Conservation (phyloP, 1,140 invertebrate genomes). For the Tetragnatha versicolor region DNA sequence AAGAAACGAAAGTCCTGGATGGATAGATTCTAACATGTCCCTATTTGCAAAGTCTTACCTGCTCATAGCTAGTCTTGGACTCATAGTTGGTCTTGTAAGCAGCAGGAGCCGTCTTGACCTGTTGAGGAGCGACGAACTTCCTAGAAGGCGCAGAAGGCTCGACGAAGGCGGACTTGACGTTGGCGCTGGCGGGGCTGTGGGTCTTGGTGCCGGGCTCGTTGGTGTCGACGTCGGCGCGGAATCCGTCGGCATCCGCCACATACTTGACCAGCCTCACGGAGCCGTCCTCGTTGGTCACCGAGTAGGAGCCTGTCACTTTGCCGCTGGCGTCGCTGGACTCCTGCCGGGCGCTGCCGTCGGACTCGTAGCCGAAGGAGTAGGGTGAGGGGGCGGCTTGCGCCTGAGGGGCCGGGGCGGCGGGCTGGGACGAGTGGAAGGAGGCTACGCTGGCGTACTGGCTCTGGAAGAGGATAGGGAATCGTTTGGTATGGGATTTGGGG, state of each 20-base stretch:
- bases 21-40: too few species aligned
- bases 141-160: background rate
- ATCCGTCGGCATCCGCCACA: constrained; percentile 39
- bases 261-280: constrained; percentile 52
- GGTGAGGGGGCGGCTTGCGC: constrained; percentile 14
- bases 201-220: constrained; percentile 42
- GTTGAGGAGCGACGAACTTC: background rate
- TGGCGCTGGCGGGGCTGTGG: constrained; percentile 18
- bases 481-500: background rate
- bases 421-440: constrained; percentile 6
- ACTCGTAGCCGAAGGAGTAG: constrained; percentile 45
- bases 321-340: constrained; percentile 55
- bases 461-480: background rate
- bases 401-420: background rate
- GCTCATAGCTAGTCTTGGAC: too few species aligned
- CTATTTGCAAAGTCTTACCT: too few species aligned
- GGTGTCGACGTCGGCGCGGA: constrained; percentile 49
- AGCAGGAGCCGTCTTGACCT: too few species aligned
- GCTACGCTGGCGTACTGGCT: constrained; percentile 12
- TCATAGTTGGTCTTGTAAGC: too few species aligned
- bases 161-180: constrained; percentile 23
- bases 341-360: constrained; percentile 32
- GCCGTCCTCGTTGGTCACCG: constrained; percentile 57
- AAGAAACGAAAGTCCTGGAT: too few species aligned
- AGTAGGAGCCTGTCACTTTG: constrained; percentile 56